Conservation (phyloP, 2,113 vertebrate genomes). For the Phocoena sinus region DNA sequence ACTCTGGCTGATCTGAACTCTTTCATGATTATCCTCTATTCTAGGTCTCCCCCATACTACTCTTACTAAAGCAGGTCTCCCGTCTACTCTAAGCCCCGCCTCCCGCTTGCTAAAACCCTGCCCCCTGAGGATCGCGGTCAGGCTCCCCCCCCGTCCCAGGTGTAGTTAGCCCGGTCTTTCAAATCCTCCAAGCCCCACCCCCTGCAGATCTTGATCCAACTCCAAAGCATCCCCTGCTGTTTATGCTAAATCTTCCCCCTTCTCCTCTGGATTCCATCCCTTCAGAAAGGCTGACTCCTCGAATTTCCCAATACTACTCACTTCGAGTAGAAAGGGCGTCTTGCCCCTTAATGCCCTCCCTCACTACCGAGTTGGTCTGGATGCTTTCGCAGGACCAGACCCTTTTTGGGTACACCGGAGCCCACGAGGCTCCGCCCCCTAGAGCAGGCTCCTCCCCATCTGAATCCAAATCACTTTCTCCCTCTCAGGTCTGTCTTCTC, state of each 20-base stretch:
- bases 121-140: too few species aligned
- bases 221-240: neutral
- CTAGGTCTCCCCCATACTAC: neutral
- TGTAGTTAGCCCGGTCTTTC: neutral
- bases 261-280: neutral
- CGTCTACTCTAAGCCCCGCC: neutral
- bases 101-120: neutral
- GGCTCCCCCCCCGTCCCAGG: neutral
- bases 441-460: neutral
- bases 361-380: neutral
- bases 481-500: neutral
- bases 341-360: neutral
- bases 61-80: neutral
- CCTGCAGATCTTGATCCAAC: neutral
- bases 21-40: neutral
- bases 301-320: neutral
- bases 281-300: neutral
- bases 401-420: rapidly evolving
- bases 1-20: neutral
- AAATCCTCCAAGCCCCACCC: neutral
- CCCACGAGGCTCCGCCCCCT: neutral
- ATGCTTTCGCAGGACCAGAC: neutral
- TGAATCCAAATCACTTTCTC: neutral
- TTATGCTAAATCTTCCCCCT: neutral
- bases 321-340: neutral